phyloP scores from a whole-genome alignment of 2,888 invertebrate genomes.

The Psylliodes chrysocephalus region DNA sequence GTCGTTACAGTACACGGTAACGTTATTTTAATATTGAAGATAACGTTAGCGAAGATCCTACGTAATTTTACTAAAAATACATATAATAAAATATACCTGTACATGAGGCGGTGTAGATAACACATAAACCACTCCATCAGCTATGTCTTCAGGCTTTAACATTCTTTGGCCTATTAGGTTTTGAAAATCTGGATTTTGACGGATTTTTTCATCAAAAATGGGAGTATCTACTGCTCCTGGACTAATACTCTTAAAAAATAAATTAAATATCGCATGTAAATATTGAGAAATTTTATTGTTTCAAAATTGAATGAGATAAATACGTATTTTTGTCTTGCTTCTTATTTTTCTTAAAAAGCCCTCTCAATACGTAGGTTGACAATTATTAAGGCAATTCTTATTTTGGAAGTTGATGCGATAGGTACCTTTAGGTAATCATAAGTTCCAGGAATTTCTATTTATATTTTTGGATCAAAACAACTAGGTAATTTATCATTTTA shows the following conservation, averaged over 20 bases:
- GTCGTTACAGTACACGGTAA: neutral
- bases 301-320: too few species aligned
- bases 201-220: conserved; percentile 29
- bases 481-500: too few species aligned
- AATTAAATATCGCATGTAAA: too few species aligned
- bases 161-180: neutral
- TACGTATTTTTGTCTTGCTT: too few species aligned
- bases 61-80: neutral
- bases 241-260: conserved; percentile 51
- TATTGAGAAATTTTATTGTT: too few species aligned
- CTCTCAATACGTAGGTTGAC: too few species aligned
- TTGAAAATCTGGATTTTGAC: conserved; percentile 7
- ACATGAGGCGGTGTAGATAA: conserved; percentile 28
- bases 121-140: conserved; percentile 23
- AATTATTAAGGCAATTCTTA: too few species aligned
- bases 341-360: too few species aligned
- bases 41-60: neutral
- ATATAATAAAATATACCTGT: conserved; percentile 12
- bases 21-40: neutral
- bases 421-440: too few species aligned
- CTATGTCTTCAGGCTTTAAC: conserved; percentile 26
- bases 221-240: conserved; percentile 47
- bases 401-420: too few species aligned
- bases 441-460: too few species aligned
- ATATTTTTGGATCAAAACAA: too few species aligned